Percentiles rank a stretch among this genome's conserved stretches.
Conservation (phyloP, 2,113 vertebrate genomes). For the Muntiacus reevesi region DNA sequence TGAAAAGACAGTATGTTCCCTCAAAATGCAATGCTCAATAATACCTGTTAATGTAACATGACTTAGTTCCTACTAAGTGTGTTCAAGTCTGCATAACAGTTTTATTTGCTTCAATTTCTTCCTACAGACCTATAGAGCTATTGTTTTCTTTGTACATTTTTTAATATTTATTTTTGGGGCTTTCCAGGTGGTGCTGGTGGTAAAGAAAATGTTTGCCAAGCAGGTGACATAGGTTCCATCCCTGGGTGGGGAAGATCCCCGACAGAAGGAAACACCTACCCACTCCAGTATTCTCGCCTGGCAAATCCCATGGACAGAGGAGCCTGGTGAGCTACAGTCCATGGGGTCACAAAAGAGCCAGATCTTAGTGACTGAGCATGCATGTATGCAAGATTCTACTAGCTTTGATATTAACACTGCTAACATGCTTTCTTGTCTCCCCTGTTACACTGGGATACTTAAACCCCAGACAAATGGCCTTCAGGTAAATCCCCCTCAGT, state of each 20-base stretch:
- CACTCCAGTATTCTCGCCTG: neutral
- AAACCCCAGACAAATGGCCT: neutral
- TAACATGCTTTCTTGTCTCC: neutral
- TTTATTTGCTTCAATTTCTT: neutral
- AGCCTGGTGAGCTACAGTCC: neutral
- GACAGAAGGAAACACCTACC: neutral
- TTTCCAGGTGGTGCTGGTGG: neutral
- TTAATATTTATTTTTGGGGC: neutral
- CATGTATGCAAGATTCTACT: neutral
- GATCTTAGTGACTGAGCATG: neutral
- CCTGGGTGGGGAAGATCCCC: neutral
- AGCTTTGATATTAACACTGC: neutral
- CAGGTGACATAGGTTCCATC: neutral
- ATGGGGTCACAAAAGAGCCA: neutral
- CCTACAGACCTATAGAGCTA: neutral
- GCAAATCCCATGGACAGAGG: neutral
- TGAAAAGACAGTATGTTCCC: neutral
- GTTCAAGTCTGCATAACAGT: neutral
- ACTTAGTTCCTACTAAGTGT: neutral
- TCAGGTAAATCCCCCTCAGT: neutral
- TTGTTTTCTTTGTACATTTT: neutral
- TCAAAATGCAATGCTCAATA: neutral
- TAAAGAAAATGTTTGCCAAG: neutral
- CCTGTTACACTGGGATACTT: neutral
- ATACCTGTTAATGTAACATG: neutral